Evolutionary conservation across 2,888 invertebrate species (phyloP), one percentile per base, ranked within the genome.

Genomic region (Tenthredo scrophulariae): DNA sequence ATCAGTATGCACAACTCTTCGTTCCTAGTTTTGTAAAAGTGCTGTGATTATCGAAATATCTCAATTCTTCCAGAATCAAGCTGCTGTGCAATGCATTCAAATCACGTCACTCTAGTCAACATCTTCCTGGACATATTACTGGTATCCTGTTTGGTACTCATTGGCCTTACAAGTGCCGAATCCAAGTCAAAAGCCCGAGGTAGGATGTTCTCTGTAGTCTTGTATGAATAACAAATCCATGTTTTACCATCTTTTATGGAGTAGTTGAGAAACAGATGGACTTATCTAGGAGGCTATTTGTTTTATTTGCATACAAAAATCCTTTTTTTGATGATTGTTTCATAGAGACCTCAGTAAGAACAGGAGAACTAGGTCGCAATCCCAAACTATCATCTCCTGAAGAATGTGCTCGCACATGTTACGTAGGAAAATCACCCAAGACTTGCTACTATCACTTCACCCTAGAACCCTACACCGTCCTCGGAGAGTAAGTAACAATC

Each of bases 391-490:
- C 82, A 9, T n/a, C 67, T 15, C 67, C 82, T n/a, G 43, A 67
- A 18, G 46, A 83, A 29, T 83, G 82, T 50, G 82, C 82, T 6
- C 82, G 82, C 7, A 37, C 2, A 29, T 83, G 82, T 67, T 4
- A 10, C 0, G 33, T 9, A 5, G 67, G 46, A 1, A 29, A 83
- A 43, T n/a, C 22, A 67, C 82, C 82, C 4, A 65, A 33, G 67
- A 67, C n/a, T 18, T 83, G 82, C 67, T 83, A 83, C 67, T 91
- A 90, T 62, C 86, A 88, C 9, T 91, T 90, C 26, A 86, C 87
- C 0, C 26, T 89, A 5, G 91, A 91, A 70, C 75, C 85, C 22
- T 91, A 89, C 65, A 84, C 86, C 0, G 87, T 88, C 0, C 75
- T 87, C 40, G 85, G 84, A 2, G 70, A 72, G 87, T 82, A 7